Conservation (phyloP, 2,113 vertebrate species). For the Chlorodrepanis virens region DNA sequence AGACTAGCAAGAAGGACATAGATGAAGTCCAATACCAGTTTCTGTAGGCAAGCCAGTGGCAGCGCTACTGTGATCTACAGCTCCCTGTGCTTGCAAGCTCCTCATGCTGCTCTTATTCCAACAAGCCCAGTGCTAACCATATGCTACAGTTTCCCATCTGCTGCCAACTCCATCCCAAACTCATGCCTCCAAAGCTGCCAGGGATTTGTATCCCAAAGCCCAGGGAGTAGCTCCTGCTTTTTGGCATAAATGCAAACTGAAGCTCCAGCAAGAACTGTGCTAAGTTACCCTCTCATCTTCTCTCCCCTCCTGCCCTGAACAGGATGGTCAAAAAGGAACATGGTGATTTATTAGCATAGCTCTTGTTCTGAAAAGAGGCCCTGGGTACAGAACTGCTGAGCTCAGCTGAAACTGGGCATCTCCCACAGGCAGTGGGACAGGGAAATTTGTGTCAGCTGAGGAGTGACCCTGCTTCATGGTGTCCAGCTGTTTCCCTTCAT, state of each 20-base stretch:
- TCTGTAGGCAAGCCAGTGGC: not conserved
- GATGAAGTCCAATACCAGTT: not conserved
- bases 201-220: not conserved
- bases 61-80: not conserved
- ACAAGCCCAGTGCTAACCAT: not conserved
- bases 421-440: constrained; percentile 5
- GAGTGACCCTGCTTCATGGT: constrained; percentile 1
- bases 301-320: not conserved
- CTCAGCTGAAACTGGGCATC: constrained; percentile 55
- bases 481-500: constrained; percentile 50
- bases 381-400: constrained; percentile 40
- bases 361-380: constrained; percentile 49
- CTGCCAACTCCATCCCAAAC: not conserved
- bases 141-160: not conserved
- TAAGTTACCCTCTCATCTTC: not conserved
- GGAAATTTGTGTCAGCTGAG: constrained; percentile 51
- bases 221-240: not conserved
- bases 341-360: constrained; percentile 30
- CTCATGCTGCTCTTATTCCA: not conserved
- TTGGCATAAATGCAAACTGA: not conserved
- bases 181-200: not conserved
- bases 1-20: not conserved
- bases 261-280: not conserved
- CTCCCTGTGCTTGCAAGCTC: not conserved
- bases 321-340: constrained; percentile 1